These are phyloP conservation scores for Nettapus auritus DNA, from an alignment of 2,113 vertebrate genomes.

Conservation along the genomic window DNA sequence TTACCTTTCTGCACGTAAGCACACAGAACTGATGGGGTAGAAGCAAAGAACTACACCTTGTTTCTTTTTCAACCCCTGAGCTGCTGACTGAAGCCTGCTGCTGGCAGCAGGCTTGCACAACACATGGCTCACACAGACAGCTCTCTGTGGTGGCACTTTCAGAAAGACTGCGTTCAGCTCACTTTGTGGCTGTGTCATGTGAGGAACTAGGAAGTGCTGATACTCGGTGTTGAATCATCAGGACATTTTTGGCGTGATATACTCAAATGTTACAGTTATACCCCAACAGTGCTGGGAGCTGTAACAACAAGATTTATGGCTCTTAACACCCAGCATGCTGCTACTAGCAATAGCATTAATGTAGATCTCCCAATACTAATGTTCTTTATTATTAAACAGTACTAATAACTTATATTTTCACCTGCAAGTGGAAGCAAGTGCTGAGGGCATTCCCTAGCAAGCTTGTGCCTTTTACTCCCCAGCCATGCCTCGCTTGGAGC, in stretches of 20 bases:
- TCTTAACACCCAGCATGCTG: not conserved
- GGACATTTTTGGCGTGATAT: not conserved
- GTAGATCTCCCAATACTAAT: not conserved
- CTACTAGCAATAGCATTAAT: not conserved
- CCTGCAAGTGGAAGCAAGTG: rapidly evolving
- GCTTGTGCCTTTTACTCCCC: not conserved
- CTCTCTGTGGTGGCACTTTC: not conserved
- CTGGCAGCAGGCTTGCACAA: not conserved
- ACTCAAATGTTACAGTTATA: not conserved
- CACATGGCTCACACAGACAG: not conserved
- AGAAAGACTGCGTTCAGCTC: not conserved
- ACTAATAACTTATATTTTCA: not conserved
- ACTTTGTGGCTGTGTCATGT: not conserved
- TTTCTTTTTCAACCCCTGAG: not conserved
- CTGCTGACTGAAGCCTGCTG: not conserved
- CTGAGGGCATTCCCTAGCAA: not conserved
- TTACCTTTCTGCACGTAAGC: not conserved
- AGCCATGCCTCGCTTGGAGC: not conserved
- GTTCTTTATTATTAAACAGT: not conserved
- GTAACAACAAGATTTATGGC: rapidly evolving
- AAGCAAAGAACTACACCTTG: not conserved
- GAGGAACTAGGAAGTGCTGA: not conserved
- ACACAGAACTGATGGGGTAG: not conserved
- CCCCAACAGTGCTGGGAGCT: not conserved
- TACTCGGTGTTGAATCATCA: not conserved